Percentiles rank a stretch among this genome's conserved stretches.
phyloP scores from a whole-genome alignment of 2,113 vertebrate genomes.

The Trichomycterus rosablanca region DNA sequence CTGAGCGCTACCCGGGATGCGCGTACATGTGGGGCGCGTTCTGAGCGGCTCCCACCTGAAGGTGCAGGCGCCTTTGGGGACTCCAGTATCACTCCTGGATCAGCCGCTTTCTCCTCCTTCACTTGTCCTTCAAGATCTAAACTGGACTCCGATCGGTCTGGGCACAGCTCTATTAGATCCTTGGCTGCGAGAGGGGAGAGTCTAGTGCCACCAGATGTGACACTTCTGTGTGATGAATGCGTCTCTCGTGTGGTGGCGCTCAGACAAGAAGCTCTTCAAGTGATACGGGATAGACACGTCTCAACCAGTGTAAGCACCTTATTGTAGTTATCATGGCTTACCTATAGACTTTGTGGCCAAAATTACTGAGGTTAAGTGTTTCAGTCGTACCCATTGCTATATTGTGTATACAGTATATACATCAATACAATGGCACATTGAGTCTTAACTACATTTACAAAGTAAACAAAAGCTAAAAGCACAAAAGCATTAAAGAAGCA shows the following conservation, averaged over 20 bases:
- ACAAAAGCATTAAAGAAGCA: no score
- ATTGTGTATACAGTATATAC: no score
- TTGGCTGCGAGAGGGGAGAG: constrained; percentile 67
- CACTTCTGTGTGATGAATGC: constrained; percentile 88
- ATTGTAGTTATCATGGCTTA: no score
- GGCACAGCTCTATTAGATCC: constrained; percentile 65
- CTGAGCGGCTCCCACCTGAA: constrained; percentile 76
- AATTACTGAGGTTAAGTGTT: no score
- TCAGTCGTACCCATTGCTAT: not conserved
- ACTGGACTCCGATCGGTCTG: constrained; percentile 75
- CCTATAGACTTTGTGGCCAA: no score
- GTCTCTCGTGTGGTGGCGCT: constrained; percentile 83
- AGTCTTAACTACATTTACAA: no score
- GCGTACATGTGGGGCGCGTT: constrained; percentile 69
- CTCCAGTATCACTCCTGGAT: no score
- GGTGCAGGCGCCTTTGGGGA: constrained; percentile 76
- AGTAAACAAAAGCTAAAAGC: no score
- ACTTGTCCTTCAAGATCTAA: constrained; percentile 61
- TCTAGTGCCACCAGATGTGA: constrained; percentile 74
- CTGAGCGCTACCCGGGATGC: constrained; percentile 67
- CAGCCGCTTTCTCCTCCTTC: constrained; percentile 60
- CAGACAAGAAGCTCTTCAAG: constrained; percentile 85
- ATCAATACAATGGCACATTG: no score
- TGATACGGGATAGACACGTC: constrained; percentile 69
- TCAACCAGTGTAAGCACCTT: constrained; percentile 30